These are phyloP conservation scores for Gonocerus acuteangulatus DNA, from an alignment of 2,888 invertebrate species.

Conservation along the genomic window DNA sequence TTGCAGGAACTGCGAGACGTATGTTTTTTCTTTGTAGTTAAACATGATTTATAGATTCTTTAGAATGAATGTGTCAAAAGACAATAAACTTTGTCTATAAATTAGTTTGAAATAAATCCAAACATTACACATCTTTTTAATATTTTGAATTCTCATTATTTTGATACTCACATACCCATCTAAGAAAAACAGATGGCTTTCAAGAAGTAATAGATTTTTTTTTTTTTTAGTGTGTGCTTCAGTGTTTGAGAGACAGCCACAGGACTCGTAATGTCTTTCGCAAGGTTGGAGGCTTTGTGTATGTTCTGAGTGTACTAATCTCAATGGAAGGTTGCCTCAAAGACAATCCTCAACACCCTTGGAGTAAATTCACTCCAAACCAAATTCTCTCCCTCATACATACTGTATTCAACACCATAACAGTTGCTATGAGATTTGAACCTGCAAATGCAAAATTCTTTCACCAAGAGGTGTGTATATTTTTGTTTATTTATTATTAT, in stretches of 20 bases:
- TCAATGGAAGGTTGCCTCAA: constrained; percentile 78
- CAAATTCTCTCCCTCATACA: constrained; percentile 72
- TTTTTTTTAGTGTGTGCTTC: constrained; percentile 58
- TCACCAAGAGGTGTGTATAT: constrained; percentile 70
- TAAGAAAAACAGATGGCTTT: too few species aligned
- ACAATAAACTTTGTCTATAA: too few species aligned
- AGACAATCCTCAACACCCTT: constrained; percentile 46
- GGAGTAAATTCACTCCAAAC: constrained; percentile 43
- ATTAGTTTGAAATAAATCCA: too few species aligned
- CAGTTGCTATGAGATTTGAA: constrained; percentile 97
- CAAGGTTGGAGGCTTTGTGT: constrained; percentile 96
- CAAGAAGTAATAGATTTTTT: too few species aligned
- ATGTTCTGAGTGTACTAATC: constrained; percentile 89
- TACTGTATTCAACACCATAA: constrained; percentile 87
- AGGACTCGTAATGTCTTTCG: constrained; percentile 92
- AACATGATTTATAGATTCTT: too few species aligned
- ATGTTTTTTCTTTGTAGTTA: too few species aligned
- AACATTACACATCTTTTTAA: too few species aligned
- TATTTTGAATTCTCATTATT: too few species aligned
- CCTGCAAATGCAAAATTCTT: constrained; percentile 98
- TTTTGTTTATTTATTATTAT: not conserved
- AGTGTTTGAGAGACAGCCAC: constrained; percentile 90
- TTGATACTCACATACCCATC: too few species aligned
- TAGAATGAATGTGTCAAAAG: too few species aligned
- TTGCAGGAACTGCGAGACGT: too few species aligned